A percentile compares a stretch with the other conserved stretches of the same genome.
Conservation (phyloP, 1,140 invertebrate genomes). For the Bilobella aurantiaca region DNA sequence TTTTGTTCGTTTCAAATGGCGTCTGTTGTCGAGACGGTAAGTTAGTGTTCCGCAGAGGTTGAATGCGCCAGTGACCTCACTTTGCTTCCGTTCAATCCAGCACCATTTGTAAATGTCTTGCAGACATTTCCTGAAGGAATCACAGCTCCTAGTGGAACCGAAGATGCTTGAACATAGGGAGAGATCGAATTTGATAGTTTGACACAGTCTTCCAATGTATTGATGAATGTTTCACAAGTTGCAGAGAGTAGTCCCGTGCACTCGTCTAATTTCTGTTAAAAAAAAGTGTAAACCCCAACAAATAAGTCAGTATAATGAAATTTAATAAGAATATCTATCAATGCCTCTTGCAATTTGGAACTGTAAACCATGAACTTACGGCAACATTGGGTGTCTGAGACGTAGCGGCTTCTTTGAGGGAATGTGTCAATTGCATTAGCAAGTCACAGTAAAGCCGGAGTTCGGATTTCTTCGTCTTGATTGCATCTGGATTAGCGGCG, state of each 20-base stretch:
- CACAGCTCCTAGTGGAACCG: constrained; percentile 13
- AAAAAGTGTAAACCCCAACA: no score
- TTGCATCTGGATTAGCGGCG: constrained; percentile 42
- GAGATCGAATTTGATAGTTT: constrained; percentile 49
- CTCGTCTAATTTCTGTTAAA: constrained; percentile 60
- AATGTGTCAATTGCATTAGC: constrained; percentile 72
- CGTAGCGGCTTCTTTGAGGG: constrained; percentile 56
- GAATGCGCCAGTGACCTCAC: constrained; percentile 24
- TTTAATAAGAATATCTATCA: no score
- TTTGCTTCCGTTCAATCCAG: neutral
- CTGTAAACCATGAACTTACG: constrained; percentile 40
- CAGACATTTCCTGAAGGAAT: constrained; percentile 11
- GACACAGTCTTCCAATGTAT: constrained; percentile 69
- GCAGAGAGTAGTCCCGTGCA: constrained; percentile 59
- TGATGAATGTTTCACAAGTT: constrained; percentile 73
- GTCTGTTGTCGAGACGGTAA: constrained; percentile 12
- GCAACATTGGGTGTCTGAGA: constrained; percentile 50
- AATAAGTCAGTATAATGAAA: no score
- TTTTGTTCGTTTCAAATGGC: no score
- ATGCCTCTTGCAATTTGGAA: neutral
- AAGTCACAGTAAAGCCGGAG: constrained; percentile 67
- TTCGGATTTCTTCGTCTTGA: constrained; percentile 67
- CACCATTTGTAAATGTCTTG: constrained; percentile 11
- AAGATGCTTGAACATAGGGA: constrained; percentile 35
- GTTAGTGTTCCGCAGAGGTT: constrained; percentile 17